A percentile compares a stretch with the other conserved stretches of the same genome.
phyloP scores from a whole-genome alignment of 2,888 invertebrate species.

The Drosophila borealis region DNA sequence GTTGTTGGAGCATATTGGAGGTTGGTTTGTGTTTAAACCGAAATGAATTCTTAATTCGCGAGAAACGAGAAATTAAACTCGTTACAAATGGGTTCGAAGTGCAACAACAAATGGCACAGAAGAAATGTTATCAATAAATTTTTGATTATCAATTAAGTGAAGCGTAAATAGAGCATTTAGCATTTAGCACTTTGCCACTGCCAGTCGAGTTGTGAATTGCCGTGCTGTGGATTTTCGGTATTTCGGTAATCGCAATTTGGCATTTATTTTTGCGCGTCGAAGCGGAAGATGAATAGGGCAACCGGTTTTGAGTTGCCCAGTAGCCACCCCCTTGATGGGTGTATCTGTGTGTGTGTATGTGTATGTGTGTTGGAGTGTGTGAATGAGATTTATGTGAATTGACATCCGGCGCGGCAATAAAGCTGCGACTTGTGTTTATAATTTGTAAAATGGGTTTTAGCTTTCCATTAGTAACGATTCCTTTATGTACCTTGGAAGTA shows the following conservation, averaged over 20 bases:
- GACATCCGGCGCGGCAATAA: slow-evolving; percentile 33
- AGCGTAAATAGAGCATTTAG: slow-evolving; percentile 62
- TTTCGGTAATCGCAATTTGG: slow-evolving; percentile 41
- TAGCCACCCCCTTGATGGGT: no score
- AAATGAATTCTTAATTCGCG: slow-evolving; percentile 1
- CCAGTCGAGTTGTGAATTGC: slow-evolving; percentile 12
- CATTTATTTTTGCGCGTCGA: slow-evolving; percentile 65
- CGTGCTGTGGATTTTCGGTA: slow-evolving; percentile 34
- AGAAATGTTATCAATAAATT: slow-evolving; percentile 69
- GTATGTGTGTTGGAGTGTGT: slow-evolving; percentile 20
- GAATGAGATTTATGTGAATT: slow-evolving; percentile 55
- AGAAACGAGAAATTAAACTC: slow-evolving; percentile 20
- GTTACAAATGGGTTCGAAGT: slow-evolving; percentile 32
- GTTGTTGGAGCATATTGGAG: neutral
- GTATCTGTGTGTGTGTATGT: no score
- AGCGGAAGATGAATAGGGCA: slow-evolving; percentile 56
- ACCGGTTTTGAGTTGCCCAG: slow-evolving; percentile 4
- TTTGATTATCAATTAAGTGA: slow-evolving; percentile 70
- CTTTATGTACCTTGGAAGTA: no score
- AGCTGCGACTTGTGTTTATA: slow-evolving; percentile 17
- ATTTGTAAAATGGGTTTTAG: slow-evolving; percentile 1
- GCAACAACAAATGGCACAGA: slow-evolving; percentile 49
- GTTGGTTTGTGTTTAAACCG: neutral
- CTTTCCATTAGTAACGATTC: slow-evolving; percentile 6
- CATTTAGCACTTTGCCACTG: slow-evolving; percentile 12